phyloP scores from a whole-genome alignment of 2,888 invertebrate genomes.

The Apotomis capreana region DNA sequence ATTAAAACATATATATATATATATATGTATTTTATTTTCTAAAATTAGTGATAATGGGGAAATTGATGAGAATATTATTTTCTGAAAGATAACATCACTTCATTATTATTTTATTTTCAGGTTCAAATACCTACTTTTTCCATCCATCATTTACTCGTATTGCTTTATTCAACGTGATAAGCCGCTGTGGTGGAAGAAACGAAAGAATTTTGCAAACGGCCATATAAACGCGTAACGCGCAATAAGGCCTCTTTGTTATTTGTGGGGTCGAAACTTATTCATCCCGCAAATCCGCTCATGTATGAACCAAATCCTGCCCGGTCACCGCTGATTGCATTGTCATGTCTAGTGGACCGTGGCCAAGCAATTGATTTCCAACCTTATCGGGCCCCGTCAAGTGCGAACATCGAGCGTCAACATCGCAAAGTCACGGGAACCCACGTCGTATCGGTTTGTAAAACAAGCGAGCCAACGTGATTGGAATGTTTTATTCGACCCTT shows the following conservation, averaged over 20 bases:
- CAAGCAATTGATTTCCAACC: conserved; percentile 48
- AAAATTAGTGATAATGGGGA: too few species aligned
- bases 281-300: conserved; percentile 83
- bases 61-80: too few species aligned
- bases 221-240: conserved; percentile 76
- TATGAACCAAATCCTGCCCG: conserved; percentile 82
- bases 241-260: conserved; percentile 79
- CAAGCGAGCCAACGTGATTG: conserved; percentile 81
- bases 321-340: conserved; percentile 84
- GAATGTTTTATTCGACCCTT: conserved; percentile 79
- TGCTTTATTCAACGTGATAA: background rate
- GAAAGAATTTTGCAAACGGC: conserved; percentile 75
- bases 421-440: conserved; percentile 59
- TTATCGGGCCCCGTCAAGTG: conserved; percentile 47
- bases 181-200: conserved; percentile 47
- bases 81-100: background rate
- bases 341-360: conserved; percentile 71
- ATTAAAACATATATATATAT: too few species aligned
- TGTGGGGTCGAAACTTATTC: conserved; percentile 83
- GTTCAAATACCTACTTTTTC: background rate
- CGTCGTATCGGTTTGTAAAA: conserved; percentile 81
- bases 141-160: background rate
- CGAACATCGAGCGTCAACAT: conserved; percentile 47
- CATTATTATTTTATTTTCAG: background rate
- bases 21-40: too few species aligned